Evolutionary conservation across 2,888 invertebrate genomes (phyloP), one percentile per base, ranked within the genome.

Genomic region (Hemistola chrysoprasaria): DNA sequence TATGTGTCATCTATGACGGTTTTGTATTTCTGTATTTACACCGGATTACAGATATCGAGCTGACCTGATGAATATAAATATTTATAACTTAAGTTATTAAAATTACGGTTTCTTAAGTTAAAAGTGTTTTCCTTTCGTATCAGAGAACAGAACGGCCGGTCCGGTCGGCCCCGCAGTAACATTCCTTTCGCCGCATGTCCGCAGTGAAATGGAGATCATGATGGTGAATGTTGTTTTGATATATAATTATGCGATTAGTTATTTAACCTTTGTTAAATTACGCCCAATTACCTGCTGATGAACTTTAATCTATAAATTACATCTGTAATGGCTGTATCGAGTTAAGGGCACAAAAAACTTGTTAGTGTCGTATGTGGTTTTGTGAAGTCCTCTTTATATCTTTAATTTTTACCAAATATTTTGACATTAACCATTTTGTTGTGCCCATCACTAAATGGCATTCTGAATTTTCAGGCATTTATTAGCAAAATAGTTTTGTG

Each of bases 11-110:
- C 90, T 88, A 87, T 89, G 88, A 88, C 90, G 88, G 89, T 89
- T 89, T 89, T 90, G 83, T 89, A 89, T 89, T 85, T 90, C 89
- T 90, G 89, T 90, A 88, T 90, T 88, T 90, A 90, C 88, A 88
- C 89, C 88, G 89, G 88, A 89, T 89, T 89, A 86, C 88, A 87
- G 89, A 90, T 89, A 87, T 86, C 87, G 89, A 90, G 90, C 90
- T 90, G 90, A 90, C 90, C 90, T 89, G 90, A 90, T 90, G 89
- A 88, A 90, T 90, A 90, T 90, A 90, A 90, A 90, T 90, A 90
- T 90, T 90, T 90, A 90, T 90, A 88, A 90, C 89, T 90, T 90
- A 90, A 90, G 90, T 90, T 90, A 90, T 90, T 90, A 90, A 90
- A 90, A 90, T 88, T 90, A 90, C 87, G 89, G 89, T 87, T 89